Conservation (phyloP, 2,113 vertebrate species). For the Ia io region DNA sequence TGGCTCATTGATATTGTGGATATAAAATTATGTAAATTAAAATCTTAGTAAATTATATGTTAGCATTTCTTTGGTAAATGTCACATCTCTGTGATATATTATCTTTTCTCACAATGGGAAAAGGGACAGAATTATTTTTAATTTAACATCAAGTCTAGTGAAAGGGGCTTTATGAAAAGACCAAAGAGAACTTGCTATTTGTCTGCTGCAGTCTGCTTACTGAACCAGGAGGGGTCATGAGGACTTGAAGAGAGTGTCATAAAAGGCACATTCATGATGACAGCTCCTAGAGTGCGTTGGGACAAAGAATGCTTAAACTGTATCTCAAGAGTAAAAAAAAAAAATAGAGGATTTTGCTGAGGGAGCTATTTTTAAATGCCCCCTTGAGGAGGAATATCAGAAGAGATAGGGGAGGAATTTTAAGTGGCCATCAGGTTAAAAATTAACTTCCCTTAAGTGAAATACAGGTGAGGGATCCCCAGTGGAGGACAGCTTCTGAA, state of each 20-base stretch:
- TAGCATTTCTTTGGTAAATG: neutral
- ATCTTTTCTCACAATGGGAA: neutral
- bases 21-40: neutral
- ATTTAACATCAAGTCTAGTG: neutral
- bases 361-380: neutral
- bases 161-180: neutral
- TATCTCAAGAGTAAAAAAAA: neutral
- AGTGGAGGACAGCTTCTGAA: neutral
- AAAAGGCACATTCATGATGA: neutral
- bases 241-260: neutral
- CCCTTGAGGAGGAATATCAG: neutral
- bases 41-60: neutral
- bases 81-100: neutral
- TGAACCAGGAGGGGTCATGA: neutral
- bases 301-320: neutral
- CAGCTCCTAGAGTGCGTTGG: neutral
- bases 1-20: neutral
- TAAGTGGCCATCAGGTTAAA: neutral
- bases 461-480: neutral
- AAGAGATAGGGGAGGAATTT: neutral
- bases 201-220: neutral
- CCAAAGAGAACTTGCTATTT: neutral
- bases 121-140: neutral
- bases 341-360: neutral
- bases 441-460: neutral